These are phyloP conservation scores for Crypturellus undulatus DNA, from an alignment of 2,113 vertebrate species.

Conservation along the genomic window DNA sequence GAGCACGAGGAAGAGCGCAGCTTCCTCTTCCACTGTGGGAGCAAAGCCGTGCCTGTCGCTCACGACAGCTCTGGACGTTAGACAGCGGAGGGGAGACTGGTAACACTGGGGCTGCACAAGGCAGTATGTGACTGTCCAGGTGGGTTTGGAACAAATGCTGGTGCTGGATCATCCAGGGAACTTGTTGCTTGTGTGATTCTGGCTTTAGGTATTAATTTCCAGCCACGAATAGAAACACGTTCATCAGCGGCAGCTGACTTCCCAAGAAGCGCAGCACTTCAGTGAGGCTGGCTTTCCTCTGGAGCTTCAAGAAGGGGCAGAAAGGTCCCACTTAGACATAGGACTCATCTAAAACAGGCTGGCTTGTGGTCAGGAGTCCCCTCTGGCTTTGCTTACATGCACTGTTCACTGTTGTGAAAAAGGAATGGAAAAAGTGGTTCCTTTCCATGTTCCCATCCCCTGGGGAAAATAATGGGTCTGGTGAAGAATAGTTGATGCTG, in stretches of 20 bases:
- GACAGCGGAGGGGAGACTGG: background rate
- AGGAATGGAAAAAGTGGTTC: background rate
- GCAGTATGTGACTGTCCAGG: background rate
- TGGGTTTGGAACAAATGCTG: background rate
- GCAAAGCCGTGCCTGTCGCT: background rate
- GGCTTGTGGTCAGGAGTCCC: background rate
- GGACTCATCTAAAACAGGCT: background rate
- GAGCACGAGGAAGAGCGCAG: background rate
- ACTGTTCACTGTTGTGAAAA: slow-evolving; percentile 20
- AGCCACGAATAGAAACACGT: background rate
- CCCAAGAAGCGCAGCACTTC: background rate
- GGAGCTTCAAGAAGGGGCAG: background rate
- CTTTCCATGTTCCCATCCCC: background rate
- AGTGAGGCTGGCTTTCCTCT: background rate
- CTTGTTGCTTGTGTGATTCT: accelerated
- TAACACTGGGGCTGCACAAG: background rate
- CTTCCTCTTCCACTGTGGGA: background rate
- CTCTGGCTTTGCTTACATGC: background rate
- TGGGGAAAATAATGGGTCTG: background rate
- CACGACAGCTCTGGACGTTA: accelerated
- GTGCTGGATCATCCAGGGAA: background rate
- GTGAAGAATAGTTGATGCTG: slow-evolving; percentile 7
- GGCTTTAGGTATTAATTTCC: background rate
- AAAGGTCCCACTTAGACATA: accelerated
- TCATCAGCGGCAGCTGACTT: background rate